Evolutionary conservation across 2,797 vertebrate species (phyloP).

Genomic region (Phalloptychus januarius): DNA sequence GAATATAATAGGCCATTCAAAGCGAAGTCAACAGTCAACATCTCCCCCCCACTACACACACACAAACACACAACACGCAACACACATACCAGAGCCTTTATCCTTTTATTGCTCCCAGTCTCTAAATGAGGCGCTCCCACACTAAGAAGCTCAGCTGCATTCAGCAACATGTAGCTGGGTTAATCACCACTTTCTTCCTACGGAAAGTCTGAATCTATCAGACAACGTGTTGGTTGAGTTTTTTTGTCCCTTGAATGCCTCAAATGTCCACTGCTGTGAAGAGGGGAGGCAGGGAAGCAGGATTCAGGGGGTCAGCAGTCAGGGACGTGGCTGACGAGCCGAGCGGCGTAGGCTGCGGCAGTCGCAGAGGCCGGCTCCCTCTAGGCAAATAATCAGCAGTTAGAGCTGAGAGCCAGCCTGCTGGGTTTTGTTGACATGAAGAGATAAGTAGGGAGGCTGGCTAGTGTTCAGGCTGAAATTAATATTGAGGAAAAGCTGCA

Average conservation of each 20-base stretch:
- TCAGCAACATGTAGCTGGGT: constrained; percentile 49
- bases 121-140: constrained; percentile 45
- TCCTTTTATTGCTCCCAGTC: constrained; percentile 43
- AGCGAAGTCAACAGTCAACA: constrained; percentile 65
- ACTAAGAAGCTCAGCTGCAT: constrained; percentile 56
- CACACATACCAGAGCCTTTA: constrained; percentile 57
- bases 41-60: constrained; percentile 3
- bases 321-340: constrained; percentile 44
- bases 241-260: background rate
- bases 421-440: constrained; percentile 64
- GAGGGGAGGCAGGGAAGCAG: constrained; percentile 51
- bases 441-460: constrained; percentile 66
- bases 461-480: constrained; percentile 43
- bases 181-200: constrained; percentile 43
- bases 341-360: constrained; percentile 41
- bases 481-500: constrained; percentile 15
- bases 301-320: constrained; percentile 45
- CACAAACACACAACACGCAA: constrained; percentile 37
- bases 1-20: constrained; percentile 72
- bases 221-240: background rate
- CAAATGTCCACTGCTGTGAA: constrained; percentile 19
- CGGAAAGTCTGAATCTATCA: constrained; percentile 18
- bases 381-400: constrained; percentile 69
- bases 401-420: constrained; percentile 54
- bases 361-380: constrained; percentile 59